Evolutionary conservation across 2,113 vertebrate genomes (phyloP), one percentile per base, ranked within the genome.

Genomic region (Cygnus buccinator): DNA sequence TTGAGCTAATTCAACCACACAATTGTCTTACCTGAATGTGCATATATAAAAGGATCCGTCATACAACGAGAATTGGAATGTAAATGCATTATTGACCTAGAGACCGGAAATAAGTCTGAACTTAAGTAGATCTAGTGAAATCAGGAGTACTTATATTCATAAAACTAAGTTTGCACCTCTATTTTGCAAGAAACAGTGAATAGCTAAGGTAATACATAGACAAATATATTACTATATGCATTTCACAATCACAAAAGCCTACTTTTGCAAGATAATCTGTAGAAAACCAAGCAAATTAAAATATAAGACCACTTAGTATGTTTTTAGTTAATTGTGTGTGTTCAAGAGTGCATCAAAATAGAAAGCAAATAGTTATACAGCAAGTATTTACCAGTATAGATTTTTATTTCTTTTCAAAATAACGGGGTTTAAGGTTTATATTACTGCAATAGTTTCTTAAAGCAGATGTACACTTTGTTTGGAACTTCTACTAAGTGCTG

Each of bases 361-460:
- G 95, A 88, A 94, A 78, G 84, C 52, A 95, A 92, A 93, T 76
- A 92, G 89, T 68, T 35, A 57, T 83, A 74, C 75, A 91, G 43
- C 73, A 93, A 86, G 52, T 88, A 96, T 96, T 94, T 97, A 96
- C n/a, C 66, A 97, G 96, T 46, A 97, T 96, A 97, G 85, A 95
- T 96, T 98, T 98, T 98, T 98, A 98, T 98, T 98, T 97, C 3
- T 96, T 90, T 97, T 97, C 95, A 98, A 98, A 98, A 97, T 97
- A 97, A 98, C 80, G 84, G 46, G 43, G 33, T 89, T 94, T 95
- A 95, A 52, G 89, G 94, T 94, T 97, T 95, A 97, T 97, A 97
- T 97, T 96, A 97, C 66, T 96, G 43, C 73, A 95, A 80, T 90
- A 97, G 91, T 95, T 89, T 88, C 43, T 78, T 93, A 97, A 97